A percentile compares a stretch with the other conserved stretches of the same genome.
phyloP scores from a whole-genome alignment of 2,888 invertebrate species.

The Cantharis flavilabris region DNA sequence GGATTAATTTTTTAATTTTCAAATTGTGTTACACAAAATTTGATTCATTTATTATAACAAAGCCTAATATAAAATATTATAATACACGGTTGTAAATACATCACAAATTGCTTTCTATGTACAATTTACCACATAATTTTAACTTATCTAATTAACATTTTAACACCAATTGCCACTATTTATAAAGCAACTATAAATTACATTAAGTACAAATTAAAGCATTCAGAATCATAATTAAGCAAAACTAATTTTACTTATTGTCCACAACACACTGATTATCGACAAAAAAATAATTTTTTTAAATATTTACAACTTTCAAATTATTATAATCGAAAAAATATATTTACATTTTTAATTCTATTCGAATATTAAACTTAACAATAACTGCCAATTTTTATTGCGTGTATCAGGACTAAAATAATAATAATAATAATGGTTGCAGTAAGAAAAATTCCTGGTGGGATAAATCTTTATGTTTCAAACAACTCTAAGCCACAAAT shows the following conservation, averaged over 20 bases:
- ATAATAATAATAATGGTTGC: background rate
- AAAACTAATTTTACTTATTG: background rate
- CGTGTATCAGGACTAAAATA: background rate
- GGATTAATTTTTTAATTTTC: background rate
- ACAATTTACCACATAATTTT: conserved; percentile 8
- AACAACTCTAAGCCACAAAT: background rate
- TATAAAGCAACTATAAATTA: background rate
- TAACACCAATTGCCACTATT: background rate
- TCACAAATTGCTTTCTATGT: conserved; percentile 20
- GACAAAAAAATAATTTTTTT: background rate
- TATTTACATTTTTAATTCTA: background rate
- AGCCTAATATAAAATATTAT: conserved; percentile 20
- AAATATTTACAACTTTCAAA: background rate
- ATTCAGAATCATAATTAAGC: background rate
- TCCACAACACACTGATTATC: background rate
- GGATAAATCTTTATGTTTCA: too few relatives aligned
- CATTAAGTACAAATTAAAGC: background rate
- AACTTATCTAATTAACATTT: background rate
- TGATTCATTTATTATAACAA: conserved; percentile 14
- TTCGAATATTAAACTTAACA: background rate
- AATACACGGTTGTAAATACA: conserved; percentile 15
- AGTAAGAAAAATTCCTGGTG: too few relatives aligned
- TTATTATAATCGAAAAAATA: background rate
- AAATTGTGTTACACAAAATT: background rate
- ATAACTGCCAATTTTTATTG: background rate